A percentile compares a stretch with the other conserved stretches of the same genome.
phyloP scores from a whole-genome alignment of 1,140 invertebrate species.

The Triops cancriformis region DNA sequence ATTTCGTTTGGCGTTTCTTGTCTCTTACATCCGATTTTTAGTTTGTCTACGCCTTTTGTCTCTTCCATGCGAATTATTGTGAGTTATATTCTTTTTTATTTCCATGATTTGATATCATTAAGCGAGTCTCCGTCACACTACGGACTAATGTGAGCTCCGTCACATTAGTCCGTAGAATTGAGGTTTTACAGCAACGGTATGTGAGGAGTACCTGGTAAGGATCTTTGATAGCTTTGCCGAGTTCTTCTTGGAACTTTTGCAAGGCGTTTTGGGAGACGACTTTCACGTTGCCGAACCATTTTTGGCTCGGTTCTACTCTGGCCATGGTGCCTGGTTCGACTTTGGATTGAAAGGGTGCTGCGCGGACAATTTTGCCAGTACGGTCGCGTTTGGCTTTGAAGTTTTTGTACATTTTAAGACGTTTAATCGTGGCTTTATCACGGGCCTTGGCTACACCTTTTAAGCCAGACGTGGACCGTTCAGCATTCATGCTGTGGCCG shows the following conservation, averaged over 20 bases:
- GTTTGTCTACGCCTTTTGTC: no score
- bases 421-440: constrained; percentile 87
- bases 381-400: constrained; percentile 88
- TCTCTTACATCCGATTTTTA: no score
- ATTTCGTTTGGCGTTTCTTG: no score
- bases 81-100: no score
- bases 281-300: constrained; percentile 93
- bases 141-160: no score
- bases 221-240: constrained; percentile 87
- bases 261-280: constrained; percentile 74
- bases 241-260: constrained; percentile 94
- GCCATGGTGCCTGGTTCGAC: constrained; percentile 82
- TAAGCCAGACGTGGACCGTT: constrained; percentile 61
- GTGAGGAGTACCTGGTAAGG: constrained; percentile 63
- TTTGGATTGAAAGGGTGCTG: constrained; percentile 89
- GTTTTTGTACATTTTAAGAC: constrained; percentile 95
- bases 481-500: constrained; percentile 70
- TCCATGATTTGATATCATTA: no score
- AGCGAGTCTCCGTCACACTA: no score
- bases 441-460: constrained; percentile 76
- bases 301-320: constrained; percentile 90
- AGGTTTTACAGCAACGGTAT: background rate
- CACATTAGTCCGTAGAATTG: constrained; percentile 21
- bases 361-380: constrained; percentile 81
- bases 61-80: no score